These are phyloP conservation scores for Microcebus jonahi DNA, from an alignment of 2,113 vertebrate species.

Conservation along the genomic window DNA sequence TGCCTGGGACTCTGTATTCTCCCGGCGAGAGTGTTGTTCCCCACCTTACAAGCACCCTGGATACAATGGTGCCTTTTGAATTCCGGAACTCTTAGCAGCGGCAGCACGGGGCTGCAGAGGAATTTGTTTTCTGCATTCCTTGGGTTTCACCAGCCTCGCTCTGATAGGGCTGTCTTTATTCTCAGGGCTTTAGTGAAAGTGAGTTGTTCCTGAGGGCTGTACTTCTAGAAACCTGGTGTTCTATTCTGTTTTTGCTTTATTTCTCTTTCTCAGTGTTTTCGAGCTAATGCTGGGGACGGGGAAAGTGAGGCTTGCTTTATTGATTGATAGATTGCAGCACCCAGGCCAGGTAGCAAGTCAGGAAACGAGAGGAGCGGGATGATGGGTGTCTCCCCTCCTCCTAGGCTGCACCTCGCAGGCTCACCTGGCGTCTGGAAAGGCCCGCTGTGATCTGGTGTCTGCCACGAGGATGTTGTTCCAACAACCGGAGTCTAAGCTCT, in stretches of 20 bases:
- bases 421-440: neutral
- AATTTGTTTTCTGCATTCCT: neutral
- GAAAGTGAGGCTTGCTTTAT: neutral
- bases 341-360: neutral
- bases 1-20: neutral
- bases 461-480: neutral
- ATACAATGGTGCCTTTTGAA: neutral
- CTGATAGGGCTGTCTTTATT: neutral
- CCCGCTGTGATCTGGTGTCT: neutral
- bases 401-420: neutral
- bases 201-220: neutral
- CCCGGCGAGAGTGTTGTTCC: fast-evolving
- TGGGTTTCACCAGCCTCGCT: neutral
- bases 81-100: neutral
- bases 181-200: neutral
- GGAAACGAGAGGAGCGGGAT: neutral
- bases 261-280: neutral
- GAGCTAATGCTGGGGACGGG: neutral
- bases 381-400: neutral
- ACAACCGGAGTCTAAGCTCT: neutral
- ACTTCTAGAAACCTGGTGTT: neutral
- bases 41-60: neutral
- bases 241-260: neutral
- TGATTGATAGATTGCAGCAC: neutral
- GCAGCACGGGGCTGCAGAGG: neutral